A percentile compares a stretch with the other conserved stretches of the same genome.
phyloP scores from a whole-genome alignment of 2,888 invertebrate genomes.

The Cybosia mesomella region DNA sequence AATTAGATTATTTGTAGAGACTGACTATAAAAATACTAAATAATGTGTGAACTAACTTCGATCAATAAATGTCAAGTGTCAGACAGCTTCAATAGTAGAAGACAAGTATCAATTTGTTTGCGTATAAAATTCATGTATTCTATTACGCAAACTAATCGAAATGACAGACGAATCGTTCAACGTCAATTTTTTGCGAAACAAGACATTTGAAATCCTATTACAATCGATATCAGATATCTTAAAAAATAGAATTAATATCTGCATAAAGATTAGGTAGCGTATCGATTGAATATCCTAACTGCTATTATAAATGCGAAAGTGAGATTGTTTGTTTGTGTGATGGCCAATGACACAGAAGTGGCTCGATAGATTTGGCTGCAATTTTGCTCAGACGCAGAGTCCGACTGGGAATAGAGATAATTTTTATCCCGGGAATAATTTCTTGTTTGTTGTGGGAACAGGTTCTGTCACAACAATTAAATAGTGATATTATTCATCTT shows the following conservation, averaged over 20 bases:
- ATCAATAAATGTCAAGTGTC: neutral
- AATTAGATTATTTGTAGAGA: too few relatives aligned
- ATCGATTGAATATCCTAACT: neutral
- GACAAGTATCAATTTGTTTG: slow-evolving; percentile 6
- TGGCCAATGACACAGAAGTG: neutral
- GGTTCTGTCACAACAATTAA: too few relatives aligned
- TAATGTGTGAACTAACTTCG: neutral
- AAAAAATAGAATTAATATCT: neutral
- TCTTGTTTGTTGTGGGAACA: too few relatives aligned
- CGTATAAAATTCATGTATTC: slow-evolving; percentile 7
- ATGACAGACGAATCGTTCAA: neutral
- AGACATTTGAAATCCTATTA: slow-evolving; percentile 1
- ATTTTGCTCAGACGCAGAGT: neutral
- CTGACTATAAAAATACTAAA: neutral
- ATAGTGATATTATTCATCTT: neutral
- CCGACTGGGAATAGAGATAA: too few relatives aligned
- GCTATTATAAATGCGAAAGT: neutral
- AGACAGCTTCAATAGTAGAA: neutral
- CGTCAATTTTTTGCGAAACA: slow-evolving; percentile 6
- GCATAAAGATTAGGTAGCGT: neutral
- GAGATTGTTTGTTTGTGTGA: neutral
- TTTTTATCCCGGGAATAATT: too few relatives aligned
- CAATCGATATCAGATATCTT: slow-evolving; percentile 2
- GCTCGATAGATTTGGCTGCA: neutral
- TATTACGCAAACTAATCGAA: slow-evolving; percentile 16